Base-by-base conservation (phyloP, 2,888 invertebrate species). In the Pollenia labialis region DNA sequence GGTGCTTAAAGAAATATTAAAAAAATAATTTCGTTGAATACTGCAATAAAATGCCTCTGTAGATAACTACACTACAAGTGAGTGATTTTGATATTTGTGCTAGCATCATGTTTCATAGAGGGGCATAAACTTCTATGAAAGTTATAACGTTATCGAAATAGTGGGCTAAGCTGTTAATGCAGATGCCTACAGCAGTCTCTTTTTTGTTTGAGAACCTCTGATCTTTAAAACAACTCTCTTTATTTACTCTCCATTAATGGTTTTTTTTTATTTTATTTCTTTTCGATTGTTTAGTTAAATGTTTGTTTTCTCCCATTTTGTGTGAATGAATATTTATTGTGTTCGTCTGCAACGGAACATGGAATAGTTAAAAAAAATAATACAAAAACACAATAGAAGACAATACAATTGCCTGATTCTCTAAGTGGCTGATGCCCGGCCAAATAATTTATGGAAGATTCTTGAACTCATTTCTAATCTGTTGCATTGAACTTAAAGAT, bases 401-500 rank as follows among this genome's bases (percentile, higher is more conserved):
- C 46, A 82, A 54, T 68, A 58, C 69, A 76, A 69, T 82, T 82
- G 16, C 69, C 76, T 76, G 60, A 40, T 56, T 72, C 68, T 46
- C 50, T 66, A 74, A 68, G 48, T 46, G 18, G 40, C 50, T 58
- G 77, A 81, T 77, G 85, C 74, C 81, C 68, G 32, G 72, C 52
- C 60, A 72, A 40, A 74, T 77, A 81, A 87, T 77, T 87, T 81
- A 56, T 81, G 56, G 50, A 50, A 77, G 72, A 87, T 74, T 87
- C 87, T 87, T 87, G 87, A 84, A 81, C 84, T 84, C 81, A 84
- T 84, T 87, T 76, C 76, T 77, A 64, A 72, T 79, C 62, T 83
- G 60, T 79, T 74, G 40, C 84, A 84, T 75, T 84, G 84, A 84
- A 84, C 76, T 87, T 76, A 84, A 72, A 77, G 32, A 32, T 32